phyloP scores from a whole-genome alignment of 2,888 invertebrate species.

The Sphaerophoria rueppellii region DNA sequence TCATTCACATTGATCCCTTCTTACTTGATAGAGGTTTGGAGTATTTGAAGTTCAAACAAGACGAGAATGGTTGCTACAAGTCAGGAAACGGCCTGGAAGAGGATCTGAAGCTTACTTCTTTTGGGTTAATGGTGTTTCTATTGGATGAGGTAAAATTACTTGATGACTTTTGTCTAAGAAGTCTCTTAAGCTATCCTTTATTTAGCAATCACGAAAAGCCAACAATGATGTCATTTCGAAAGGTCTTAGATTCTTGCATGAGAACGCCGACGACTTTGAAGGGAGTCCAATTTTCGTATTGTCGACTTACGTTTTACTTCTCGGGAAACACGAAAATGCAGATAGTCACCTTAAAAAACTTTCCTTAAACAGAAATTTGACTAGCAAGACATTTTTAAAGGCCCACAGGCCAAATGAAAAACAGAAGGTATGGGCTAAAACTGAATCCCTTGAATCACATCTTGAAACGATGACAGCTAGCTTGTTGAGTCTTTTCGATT shows the following conservation, averaged over 20 bases:
- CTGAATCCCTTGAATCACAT: slow-evolving; percentile 23
- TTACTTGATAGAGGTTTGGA: slow-evolving; percentile 86
- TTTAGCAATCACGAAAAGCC: slow-evolving; percentile 31
- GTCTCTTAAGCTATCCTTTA: neutral
- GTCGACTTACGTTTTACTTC: slow-evolving; percentile 16
- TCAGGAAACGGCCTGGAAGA: slow-evolving; percentile 88
- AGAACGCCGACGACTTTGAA: slow-evolving; percentile 2
- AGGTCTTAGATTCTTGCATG: slow-evolving; percentile 77
- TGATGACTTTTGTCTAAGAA: neutral
- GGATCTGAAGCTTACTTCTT: slow-evolving; percentile 90
- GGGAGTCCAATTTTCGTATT: neutral
- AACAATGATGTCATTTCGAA: slow-evolving; percentile 87
- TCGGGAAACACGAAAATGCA: slow-evolving; percentile 43
- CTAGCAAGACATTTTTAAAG: neutral
- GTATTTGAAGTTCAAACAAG: slow-evolving; percentile 88
- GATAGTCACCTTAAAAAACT: neutral
- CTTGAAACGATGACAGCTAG: slow-evolving; percentile 78
- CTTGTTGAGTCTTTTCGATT: slow-evolving; percentile 78
- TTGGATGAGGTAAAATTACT: slow-evolving; percentile 84
- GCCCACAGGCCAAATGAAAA: neutral
- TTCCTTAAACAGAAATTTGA: too few relatives aligned
- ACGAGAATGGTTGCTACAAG: slow-evolving; percentile 89
- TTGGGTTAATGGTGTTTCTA: slow-evolving; percentile 88
- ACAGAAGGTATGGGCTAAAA: slow-evolving; percentile 8
- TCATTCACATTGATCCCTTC: slow-evolving; percentile 87